Percentiles rank a stretch among this genome's conserved stretches.
Conservation (phyloP, 1,140 invertebrate species). For the Diachasma alloeum region DNA sequence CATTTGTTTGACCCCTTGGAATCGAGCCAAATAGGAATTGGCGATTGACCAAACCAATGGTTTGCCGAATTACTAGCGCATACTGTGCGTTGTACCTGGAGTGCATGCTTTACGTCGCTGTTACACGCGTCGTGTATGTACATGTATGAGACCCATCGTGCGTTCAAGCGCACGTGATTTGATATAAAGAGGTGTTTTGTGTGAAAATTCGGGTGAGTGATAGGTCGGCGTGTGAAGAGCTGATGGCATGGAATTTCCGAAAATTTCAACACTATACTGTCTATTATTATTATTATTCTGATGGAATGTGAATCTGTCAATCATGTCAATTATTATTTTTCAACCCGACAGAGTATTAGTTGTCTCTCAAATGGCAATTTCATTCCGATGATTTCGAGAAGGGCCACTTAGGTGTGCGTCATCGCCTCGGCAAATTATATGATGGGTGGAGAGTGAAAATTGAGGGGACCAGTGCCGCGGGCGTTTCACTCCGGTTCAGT, state of each 20-base stretch:
- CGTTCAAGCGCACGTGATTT: background rate
- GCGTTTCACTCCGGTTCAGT: background rate
- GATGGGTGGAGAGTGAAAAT: constrained; percentile 19
- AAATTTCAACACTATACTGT: background rate
- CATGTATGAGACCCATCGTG: background rate
- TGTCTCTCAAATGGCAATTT: constrained; percentile 7
- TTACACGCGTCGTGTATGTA: constrained; percentile 60
- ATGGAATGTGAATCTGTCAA: background rate
- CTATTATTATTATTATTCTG: background rate
- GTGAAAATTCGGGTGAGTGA: background rate
- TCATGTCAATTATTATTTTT: background rate
- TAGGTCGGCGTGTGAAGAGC: no score
- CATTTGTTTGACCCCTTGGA: constrained; percentile 58
- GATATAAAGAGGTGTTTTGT: background rate
- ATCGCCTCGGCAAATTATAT: constrained; percentile 17
- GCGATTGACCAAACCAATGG: constrained; percentile 63
- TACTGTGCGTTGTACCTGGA: constrained; percentile 41
- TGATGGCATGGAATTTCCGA: background rate
- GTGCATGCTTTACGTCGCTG: constrained; percentile 47
- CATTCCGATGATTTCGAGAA: constrained; percentile 8
- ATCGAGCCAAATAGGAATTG: constrained; percentile 61
- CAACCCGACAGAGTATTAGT: background rate
- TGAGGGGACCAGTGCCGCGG: constrained; percentile 2
- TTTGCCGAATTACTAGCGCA: constrained; percentile 56
- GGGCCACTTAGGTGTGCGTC: constrained; percentile 9